phyloP scores from a whole-genome alignment of 2,113 vertebrate genomes.

The Narcine bancroftii region DNA sequence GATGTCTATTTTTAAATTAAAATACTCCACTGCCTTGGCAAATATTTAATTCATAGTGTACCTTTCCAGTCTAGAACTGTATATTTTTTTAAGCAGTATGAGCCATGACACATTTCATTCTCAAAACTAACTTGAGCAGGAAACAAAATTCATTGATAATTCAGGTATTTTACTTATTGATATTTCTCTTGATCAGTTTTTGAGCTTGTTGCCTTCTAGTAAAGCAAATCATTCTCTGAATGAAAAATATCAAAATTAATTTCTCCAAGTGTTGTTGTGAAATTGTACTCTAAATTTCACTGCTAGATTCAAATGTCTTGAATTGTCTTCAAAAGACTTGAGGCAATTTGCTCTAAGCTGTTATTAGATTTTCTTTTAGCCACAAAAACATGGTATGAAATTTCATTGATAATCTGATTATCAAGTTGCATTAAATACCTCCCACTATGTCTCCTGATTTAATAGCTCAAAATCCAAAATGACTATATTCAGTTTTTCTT shows the following conservation, averaged over 20 bases:
- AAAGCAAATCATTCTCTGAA: slow-evolving; percentile 33
- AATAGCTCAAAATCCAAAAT: not conserved
- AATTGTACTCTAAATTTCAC: not conserved
- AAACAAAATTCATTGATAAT: not conserved
- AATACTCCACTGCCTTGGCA: not conserved
- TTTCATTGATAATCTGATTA: not conserved
- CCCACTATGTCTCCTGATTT: not conserved
- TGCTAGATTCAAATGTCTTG: not conserved
- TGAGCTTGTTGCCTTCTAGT: not conserved
- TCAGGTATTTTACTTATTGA: not conserved
- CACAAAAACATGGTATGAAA: not conserved
- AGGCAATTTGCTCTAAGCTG: not conserved
- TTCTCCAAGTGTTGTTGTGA: not conserved
- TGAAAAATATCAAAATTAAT: not conserved
- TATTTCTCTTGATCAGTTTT: not conserved
- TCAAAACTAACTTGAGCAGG: not conserved
- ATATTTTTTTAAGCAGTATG: not conserved
- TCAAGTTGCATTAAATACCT: not conserved
- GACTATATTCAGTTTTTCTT: not conserved
- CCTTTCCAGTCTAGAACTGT: not conserved
- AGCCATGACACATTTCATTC: not conserved
- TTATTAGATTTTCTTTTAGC: not conserved
- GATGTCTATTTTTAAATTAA: not conserved
- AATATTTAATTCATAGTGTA: not conserved
- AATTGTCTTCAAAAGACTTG: not conserved